Conservation (phyloP, 2,797 vertebrate genomes). For the Typhlichthys eigenmanni region DNA sequence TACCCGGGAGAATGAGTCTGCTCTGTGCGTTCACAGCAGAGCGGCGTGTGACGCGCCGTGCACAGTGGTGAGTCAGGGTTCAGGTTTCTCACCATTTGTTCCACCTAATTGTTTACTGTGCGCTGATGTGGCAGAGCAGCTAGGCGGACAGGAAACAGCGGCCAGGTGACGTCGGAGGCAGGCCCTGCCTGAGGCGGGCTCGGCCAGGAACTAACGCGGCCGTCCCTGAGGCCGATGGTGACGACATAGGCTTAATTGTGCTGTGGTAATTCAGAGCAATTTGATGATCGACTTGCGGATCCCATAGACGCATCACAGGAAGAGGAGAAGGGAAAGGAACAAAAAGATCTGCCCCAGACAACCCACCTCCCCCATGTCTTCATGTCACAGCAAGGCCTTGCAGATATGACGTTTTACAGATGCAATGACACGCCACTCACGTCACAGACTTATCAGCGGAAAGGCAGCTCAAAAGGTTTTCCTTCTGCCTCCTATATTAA, state of each 20-base stretch:
- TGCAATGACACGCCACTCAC: conserved; percentile 3
- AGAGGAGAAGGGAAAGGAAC: neutral
- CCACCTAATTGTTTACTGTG: conserved; percentile 80
- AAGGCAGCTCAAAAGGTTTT: neutral
- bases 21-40: conserved; percentile 56
- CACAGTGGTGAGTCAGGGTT: conserved; percentile 74
- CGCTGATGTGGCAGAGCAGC: conserved; percentile 65
- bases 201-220: conserved; percentile 52
- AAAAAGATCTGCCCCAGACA: conserved; percentile 1
- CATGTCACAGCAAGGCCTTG: conserved; percentile 8
- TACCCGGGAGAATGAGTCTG: conserved; percentile 62
- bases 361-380: neutral
- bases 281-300: conserved; percentile 48
- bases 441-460: neutral
- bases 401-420: conserved; percentile 19
- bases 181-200: conserved; percentile 51
- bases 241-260: conserved; percentile 44
- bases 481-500: too few species aligned
- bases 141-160: conserved; percentile 62
- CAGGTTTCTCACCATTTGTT: conserved; percentile 79
- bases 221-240: conserved; percentile 35
- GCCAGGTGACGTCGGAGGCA: conserved; percentile 60
- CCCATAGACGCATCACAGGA: conserved; percentile 40
- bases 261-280: conserved; percentile 56
- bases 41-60: conserved; percentile 73